A percentile compares a stretch with the other conserved stretches of the same genome.
Conservation (phyloP, 2,888 invertebrate genomes). For the Pristionchus maxplancki region DNA sequence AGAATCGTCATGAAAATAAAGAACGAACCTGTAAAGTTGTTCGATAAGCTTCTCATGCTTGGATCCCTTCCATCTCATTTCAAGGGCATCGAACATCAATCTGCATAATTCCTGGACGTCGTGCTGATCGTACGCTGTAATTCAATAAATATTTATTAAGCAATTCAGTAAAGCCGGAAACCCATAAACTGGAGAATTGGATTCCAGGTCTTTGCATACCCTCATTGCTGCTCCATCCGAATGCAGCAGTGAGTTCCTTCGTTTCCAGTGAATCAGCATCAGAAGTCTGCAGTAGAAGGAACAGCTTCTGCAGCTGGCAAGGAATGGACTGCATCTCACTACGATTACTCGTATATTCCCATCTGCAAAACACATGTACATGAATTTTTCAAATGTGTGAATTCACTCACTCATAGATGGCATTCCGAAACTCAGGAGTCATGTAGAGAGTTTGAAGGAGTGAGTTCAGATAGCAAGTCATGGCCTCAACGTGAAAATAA, state of each 20-base stretch:
- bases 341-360: slow-evolving; percentile 61
- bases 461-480: slow-evolving; percentile 94
- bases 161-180: neutral
- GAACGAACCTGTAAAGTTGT: slow-evolving; percentile 84
- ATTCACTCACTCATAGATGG: slow-evolving; percentile 83
- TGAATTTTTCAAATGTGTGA: too few species aligned
- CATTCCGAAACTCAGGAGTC: slow-evolving; percentile 93
- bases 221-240: slow-evolving; percentile 92
- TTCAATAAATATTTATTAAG: neutral
- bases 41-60: slow-evolving; percentile 89
- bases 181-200: neutral
- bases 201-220: slow-evolving; percentile 69
- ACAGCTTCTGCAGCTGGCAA: slow-evolving; percentile 89
- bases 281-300: slow-evolving; percentile 89
- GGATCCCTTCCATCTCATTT: slow-evolving; percentile 87
- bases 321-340: slow-evolving; percentile 87
- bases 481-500: slow-evolving; percentile 85
- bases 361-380: slow-evolving; percentile 53
- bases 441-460: slow-evolving; percentile 90
- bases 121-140: slow-evolving; percentile 89
- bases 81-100: slow-evolving; percentile 92
- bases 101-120: slow-evolving; percentile 92
- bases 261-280: slow-evolving; percentile 88
- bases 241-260: slow-evolving; percentile 89
- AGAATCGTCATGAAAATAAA: neutral